Conservation (phyloP, 1,140 invertebrate species). For the Drosophila insularis region DNA sequence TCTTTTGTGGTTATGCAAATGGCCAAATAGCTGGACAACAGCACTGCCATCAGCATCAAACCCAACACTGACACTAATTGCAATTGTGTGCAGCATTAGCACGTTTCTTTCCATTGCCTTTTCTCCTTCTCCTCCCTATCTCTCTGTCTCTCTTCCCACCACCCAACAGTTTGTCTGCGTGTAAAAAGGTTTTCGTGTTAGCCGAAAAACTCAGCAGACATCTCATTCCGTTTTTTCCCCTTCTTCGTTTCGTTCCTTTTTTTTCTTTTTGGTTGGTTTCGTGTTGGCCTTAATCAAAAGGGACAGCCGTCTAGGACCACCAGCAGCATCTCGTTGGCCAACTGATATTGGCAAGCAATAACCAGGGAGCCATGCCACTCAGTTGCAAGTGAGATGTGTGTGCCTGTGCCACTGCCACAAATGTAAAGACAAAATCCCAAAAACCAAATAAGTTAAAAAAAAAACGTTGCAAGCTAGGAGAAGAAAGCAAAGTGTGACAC, state of each 20-base stretch:
- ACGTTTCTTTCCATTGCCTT: not conserved
- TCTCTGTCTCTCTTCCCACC: not conserved
- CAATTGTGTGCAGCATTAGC: conserved; percentile 77
- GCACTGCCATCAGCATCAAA: conserved; percentile 34
- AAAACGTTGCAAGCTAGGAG: not conserved
- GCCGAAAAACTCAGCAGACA: conserved; percentile 51
- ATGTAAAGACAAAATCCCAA: conserved; percentile 33
- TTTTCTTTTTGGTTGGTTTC: conserved; percentile 42
- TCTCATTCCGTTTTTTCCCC: conserved; percentile 29
- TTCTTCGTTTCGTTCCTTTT: conserved; percentile 35
- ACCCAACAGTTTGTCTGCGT: conserved; percentile 19
- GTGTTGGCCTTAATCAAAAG: conserved; percentile 71
- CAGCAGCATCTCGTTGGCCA: conserved; percentile 26
- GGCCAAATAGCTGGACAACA: conserved; percentile 38
- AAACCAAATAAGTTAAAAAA: not conserved
- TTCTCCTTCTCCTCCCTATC: not conserved
- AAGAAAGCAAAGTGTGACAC: not conserved
- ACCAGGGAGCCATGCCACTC: conserved; percentile 12
- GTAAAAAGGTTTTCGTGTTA: conserved; percentile 66
- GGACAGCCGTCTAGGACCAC: conserved; percentile 37
- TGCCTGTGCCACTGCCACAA: conserved; percentile 33
- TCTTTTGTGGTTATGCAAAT: conserved; percentile 73
- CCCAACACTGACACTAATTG: conserved; percentile 75
- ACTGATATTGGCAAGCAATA: conserved; percentile 67
- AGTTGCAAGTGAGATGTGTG: conserved; percentile 30